These are phyloP conservation scores for Listrodromus nycthemerus DNA, from an alignment of 2,888 invertebrate species.

Conservation along the genomic window DNA sequence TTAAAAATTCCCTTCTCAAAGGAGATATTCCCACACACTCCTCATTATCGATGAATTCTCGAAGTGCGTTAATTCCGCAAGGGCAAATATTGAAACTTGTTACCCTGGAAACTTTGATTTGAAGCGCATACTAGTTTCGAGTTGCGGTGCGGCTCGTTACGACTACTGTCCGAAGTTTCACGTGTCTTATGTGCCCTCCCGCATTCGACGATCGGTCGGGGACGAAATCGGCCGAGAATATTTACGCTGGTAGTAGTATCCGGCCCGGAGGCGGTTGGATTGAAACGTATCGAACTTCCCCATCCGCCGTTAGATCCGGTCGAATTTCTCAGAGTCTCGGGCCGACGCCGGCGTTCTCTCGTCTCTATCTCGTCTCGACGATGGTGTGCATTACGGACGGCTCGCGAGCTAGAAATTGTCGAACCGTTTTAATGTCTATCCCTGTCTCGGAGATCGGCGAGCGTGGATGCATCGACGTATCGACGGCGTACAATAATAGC, in stretches of 20 bases:
- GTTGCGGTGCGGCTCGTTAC: constrained; percentile 8
- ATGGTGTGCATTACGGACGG: constrained; percentile 46
- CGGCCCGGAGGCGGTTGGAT: background rate
- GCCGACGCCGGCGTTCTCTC: constrained; percentile 1
- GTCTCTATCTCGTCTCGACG: constrained; percentile 21
- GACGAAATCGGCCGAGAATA: constrained; percentile 14
- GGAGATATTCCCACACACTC: no score
- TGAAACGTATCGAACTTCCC: constrained; percentile 5
- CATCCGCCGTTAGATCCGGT: constrained; percentile 14
- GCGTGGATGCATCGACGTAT: background rate
- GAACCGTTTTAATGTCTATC: constrained; percentile 33
- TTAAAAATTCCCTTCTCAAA: background rate
- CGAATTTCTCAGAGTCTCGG: constrained; percentile 14
- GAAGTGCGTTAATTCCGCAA: background rate
- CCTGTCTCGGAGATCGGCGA: constrained; percentile 19
- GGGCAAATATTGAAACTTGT: background rate
- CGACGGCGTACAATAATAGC: constrained; percentile 9
- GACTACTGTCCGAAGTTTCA: constrained; percentile 6
- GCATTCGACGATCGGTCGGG: background rate
- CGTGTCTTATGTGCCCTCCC: background rate
- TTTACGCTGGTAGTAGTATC: constrained; percentile 19
- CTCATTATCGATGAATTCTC: background rate
- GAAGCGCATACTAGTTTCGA: background rate
- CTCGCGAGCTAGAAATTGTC: constrained; percentile 52
- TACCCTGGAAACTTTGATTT: background rate